phyloP scores from a whole-genome alignment of 2,888 invertebrate species.

The Augiades crinisus region DNA sequence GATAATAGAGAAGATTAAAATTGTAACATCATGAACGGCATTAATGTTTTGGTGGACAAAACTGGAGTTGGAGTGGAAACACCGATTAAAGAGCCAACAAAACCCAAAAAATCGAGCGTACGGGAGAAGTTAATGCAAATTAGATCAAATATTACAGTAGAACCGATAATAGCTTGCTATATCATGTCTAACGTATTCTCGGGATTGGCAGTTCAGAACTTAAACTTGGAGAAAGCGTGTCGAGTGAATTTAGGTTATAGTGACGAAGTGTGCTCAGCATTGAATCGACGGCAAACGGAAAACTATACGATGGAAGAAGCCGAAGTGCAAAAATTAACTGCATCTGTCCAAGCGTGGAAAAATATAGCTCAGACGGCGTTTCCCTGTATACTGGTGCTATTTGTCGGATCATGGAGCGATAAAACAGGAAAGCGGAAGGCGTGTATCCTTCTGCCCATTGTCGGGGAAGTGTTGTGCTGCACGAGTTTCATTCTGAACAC shows the following conservation, averaged over 20 bases:
- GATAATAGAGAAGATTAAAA: not conserved
- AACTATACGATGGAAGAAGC: constrained; percentile 85
- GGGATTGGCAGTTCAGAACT: constrained; percentile 90
- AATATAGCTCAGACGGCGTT: constrained; percentile 80
- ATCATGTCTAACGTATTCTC: constrained; percentile 86
- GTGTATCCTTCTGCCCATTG: constrained; percentile 80
- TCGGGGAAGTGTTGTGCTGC: constrained; percentile 78
- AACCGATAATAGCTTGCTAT: constrained; percentile 85
- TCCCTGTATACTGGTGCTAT: constrained; percentile 78
- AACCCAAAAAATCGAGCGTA: constrained; percentile 52
- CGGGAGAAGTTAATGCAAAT: constrained; percentile 74
- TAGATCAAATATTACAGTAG: constrained; percentile 84
- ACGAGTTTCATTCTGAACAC: constrained; percentile 78
- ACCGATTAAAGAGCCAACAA: constrained; percentile 45
- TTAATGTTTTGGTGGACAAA: constrained; percentile 59
- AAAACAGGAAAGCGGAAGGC: constrained; percentile 80
- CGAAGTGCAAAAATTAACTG: constrained; percentile 82
- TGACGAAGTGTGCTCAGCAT: constrained; percentile 87
- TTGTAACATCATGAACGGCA: constrained; percentile 64
- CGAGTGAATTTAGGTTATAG: constrained; percentile 89
- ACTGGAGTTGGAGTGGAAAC: constrained; percentile 49
- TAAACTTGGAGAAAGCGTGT: constrained; percentile 93
- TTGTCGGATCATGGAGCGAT: constrained; percentile 84
- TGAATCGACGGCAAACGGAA: constrained; percentile 86
- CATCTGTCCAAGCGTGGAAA: constrained; percentile 80